These are phyloP conservation scores for Taurulus bubalis DNA, from an alignment of 2,113 vertebrate species.

Conservation along the genomic window DNA sequence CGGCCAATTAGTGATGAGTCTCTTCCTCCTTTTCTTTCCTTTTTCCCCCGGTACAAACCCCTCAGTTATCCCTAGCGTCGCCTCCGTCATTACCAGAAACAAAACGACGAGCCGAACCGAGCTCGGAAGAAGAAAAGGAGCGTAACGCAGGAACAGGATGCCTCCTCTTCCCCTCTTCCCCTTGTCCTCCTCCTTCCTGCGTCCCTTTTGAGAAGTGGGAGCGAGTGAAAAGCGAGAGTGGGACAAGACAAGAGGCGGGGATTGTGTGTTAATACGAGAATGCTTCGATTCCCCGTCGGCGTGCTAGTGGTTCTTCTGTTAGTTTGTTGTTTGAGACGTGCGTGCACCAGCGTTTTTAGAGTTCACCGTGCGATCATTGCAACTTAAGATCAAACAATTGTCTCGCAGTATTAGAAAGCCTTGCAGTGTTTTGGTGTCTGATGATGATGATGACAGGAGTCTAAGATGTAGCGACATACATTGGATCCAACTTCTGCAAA, in stretches of 20 bases:
- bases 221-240: constrained; percentile 3
- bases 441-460: not conserved
- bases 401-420: no score
- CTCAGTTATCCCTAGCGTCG: constrained; percentile 27
- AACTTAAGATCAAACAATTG: not conserved
- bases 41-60: not conserved
- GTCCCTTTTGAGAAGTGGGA: constrained; percentile 12
- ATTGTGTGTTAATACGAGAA: constrained; percentile 33
- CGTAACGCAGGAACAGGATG: constrained; percentile 27
- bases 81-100: constrained; percentile 20
- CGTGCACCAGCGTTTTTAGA: not conserved
- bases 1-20: constrained; percentile 15
- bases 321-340: not conserved
- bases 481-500: no score
- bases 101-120: not conserved
- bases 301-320: not conserved
- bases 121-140: constrained; percentile 8
- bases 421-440: not conserved
- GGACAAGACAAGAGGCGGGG: constrained; percentile 31
- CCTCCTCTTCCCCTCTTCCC: constrained; percentile 8
- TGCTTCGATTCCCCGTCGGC: constrained; percentile 11
- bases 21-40: not conserved
- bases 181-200: constrained; percentile 31
- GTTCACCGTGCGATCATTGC: not conserved
- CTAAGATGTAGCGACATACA: no score